Conservation (phyloP, 2,113 vertebrate species). For the Tamias sibiricus region DNA sequence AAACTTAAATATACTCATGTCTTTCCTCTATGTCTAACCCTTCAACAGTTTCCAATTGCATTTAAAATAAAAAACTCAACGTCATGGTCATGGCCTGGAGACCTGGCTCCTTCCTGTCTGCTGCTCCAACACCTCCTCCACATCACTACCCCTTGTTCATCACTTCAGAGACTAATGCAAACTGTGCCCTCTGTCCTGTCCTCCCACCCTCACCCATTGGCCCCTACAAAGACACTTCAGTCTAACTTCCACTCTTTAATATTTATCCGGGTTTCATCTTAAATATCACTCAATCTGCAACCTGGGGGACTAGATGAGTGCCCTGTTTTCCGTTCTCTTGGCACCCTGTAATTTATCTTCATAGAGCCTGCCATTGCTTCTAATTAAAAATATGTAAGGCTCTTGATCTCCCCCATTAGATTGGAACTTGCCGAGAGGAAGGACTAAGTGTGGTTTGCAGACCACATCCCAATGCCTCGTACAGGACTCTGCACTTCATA, state of each 20-base stretch:
- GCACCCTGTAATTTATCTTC: neutral
- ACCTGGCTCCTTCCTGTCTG: neutral
- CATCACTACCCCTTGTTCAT: neutral
- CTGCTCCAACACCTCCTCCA: neutral
- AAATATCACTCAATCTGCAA: neutral
- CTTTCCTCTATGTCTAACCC: neutral
- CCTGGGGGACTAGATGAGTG: neutral
- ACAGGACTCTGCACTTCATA: neutral
- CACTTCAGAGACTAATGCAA: neutral
- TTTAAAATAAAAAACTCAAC: conserved; percentile 28
- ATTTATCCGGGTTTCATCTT: neutral
- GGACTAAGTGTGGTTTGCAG: neutral
- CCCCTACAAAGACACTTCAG: neutral
- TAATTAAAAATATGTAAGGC: neutral
- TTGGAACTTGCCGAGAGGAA: neutral
- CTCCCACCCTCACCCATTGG: neutral
- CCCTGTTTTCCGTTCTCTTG: neutral
- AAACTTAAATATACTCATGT: neutral
- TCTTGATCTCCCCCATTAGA: neutral
- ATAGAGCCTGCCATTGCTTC: neutral
- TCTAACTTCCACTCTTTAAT: neutral
- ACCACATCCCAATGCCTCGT: no score
- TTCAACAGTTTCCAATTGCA: neutral
- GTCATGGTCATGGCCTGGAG: neutral
- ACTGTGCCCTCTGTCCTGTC: neutral